Percentiles rank a stretch among this genome's conserved stretches.
Conservation (phyloP, 2,113 vertebrate genomes). For the Python bivittatus region DNA sequence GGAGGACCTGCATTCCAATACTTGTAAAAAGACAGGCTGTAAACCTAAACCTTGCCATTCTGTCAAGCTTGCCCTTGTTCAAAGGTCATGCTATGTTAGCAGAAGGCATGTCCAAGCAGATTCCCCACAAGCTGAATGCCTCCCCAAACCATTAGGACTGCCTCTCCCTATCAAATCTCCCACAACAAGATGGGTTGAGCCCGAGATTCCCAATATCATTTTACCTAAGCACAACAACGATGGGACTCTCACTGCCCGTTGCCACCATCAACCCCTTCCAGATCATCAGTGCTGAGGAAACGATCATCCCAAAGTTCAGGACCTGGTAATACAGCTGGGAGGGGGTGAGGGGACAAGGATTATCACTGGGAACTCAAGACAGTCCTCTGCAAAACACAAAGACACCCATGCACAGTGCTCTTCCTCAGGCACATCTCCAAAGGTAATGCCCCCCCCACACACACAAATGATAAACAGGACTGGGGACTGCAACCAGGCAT, state of each 20-base stretch:
- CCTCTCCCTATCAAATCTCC: neutral
- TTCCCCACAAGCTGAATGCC: no score
- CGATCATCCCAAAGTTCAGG: slow-evolving; percentile 98
- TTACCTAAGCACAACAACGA: slow-evolving; percentile 97
- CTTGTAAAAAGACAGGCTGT: neutral
- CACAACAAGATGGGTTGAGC: neutral
- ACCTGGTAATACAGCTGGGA: slow-evolving; percentile 95
- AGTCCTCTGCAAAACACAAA: neutral
- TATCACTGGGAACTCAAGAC: neutral
- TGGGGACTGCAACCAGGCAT: neutral
- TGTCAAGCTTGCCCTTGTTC: no score
- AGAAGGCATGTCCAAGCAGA: neutral
- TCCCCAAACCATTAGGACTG: neutral
- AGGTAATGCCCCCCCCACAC: neutral
- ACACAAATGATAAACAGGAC: neutral
- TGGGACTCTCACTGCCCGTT: slow-evolving; percentile 96
- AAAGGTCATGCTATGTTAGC: neutral
- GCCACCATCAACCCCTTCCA: slow-evolving; percentile 99
- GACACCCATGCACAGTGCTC: neutral
- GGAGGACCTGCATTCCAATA: neutral
- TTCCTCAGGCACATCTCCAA: no score
- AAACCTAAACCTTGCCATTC: neutral
- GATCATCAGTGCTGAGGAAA: slow-evolving; percentile 98
- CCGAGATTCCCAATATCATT: neutral
- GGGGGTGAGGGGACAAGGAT: neutral